Conservation (phyloP, 2,113 vertebrate species). For the Meriones unguiculatus region DNA sequence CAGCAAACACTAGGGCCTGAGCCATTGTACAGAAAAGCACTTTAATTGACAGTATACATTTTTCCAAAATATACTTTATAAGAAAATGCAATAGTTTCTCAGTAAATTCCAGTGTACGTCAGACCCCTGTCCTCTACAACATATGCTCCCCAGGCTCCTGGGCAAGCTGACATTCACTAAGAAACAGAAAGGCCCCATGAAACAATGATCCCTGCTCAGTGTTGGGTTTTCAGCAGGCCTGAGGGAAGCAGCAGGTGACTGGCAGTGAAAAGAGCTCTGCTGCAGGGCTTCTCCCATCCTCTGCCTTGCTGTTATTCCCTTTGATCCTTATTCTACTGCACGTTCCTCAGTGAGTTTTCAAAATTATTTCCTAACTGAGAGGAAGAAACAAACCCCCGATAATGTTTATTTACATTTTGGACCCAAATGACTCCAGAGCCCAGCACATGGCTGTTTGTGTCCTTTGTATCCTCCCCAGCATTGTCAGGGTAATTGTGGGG, state of each 20-base stretch:
- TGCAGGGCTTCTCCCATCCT: not conserved
- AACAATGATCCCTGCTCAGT: not conserved
- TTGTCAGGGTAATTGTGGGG: not conserved
- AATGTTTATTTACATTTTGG: not conserved
- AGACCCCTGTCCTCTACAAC: slow-evolving; percentile 89
- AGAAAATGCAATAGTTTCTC: slow-evolving; percentile 89
- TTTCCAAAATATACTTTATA: slow-evolving; percentile 91
- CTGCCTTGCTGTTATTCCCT: slow-evolving; percentile 7
- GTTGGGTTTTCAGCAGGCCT: not conserved
- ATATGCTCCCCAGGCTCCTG: slow-evolving; percentile 74
- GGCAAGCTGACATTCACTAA: slow-evolving; percentile 57
- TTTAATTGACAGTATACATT: slow-evolving; percentile 89
- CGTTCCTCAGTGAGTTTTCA: not conserved
- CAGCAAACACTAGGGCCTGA: not conserved
- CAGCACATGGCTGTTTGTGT: not conserved
- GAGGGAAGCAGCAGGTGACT: not conserved
- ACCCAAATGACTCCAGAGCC: not conserved
- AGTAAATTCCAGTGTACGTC: slow-evolving; percentile 90
- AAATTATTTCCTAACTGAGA: not conserved
- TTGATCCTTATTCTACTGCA: not conserved
- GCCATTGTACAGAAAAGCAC: slow-evolving; percentile 82
- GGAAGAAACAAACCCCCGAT: not conserved
- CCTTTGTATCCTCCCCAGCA: not conserved
- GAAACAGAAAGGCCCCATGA: not conserved
- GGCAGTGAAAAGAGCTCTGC: not conserved